These are phyloP conservation scores for Cryptocheilus praepositus DNA, from an alignment of 2,888 invertebrate species.

Conservation along the genomic window DNA sequence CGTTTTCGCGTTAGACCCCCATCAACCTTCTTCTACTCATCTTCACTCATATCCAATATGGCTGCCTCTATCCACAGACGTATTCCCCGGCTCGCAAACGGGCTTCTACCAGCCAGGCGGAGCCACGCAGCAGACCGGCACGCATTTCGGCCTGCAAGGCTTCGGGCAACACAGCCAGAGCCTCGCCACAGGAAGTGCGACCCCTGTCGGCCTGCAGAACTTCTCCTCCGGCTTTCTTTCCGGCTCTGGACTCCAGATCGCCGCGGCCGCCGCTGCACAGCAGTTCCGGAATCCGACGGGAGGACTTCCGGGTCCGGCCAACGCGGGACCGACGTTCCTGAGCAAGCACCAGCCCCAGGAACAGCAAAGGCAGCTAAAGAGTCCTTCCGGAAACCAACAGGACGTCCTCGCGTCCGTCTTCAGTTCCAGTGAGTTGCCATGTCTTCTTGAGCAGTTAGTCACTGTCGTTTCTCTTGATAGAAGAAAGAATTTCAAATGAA, in stretches of 20 bases:
- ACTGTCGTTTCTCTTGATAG: no score
- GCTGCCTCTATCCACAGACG: slow-evolving; percentile 53
- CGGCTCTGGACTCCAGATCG: slow-evolving; percentile 80
- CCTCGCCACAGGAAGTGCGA: slow-evolving; percentile 71
- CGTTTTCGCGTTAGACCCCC: no score
- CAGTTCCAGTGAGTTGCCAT: slow-evolving; percentile 77
- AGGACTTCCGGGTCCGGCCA: slow-evolving; percentile 69
- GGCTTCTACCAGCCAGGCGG: slow-evolving; percentile 73
- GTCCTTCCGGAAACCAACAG: slow-evolving; percentile 73
- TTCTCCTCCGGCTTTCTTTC: slow-evolving; percentile 78
- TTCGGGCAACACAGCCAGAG: slow-evolving; percentile 74
- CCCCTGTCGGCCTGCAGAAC: slow-evolving; percentile 76
- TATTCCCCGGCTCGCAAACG: slow-evolving; percentile 72
- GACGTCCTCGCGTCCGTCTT: slow-evolving; percentile 78
- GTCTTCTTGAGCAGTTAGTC: no score
- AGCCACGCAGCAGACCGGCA: slow-evolving; percentile 72
- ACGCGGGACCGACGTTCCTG: slow-evolving; percentile 69
- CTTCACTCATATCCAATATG: background rate
- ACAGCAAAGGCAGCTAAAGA: slow-evolving; percentile 71
- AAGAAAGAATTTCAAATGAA: no score
- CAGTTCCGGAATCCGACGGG: slow-evolving; percentile 80
- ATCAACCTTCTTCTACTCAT: no score
- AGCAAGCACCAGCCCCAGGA: slow-evolving; percentile 72
- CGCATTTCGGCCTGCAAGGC: slow-evolving; percentile 74
- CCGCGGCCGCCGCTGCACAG: slow-evolving; percentile 79